phyloP scores from a whole-genome alignment of 2,888 invertebrate species.

The Drosophila nigritarsus region DNA sequence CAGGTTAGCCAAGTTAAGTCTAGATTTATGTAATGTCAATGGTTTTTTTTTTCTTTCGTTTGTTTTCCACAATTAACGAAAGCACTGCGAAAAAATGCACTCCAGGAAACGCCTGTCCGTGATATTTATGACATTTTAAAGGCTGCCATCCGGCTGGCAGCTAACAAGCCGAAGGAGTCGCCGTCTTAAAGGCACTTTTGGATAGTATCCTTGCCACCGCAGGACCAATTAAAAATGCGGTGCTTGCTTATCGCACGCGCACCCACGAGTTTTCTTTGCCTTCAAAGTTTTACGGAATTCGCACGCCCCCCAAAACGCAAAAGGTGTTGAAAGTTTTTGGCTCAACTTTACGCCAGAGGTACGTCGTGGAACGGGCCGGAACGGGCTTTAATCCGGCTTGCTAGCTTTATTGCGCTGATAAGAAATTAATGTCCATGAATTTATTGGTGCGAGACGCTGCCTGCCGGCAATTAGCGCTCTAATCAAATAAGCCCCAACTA shows the following conservation, averaged over 20 bases:
- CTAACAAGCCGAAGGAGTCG: slow-evolving; percentile 20
- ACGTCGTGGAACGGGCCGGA: slow-evolving; percentile 1
- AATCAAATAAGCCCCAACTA: slow-evolving; percentile 70
- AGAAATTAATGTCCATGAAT: slow-evolving; percentile 72
- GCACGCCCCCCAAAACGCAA: slow-evolving; percentile 19
- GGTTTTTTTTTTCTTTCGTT: slow-evolving; percentile 15
- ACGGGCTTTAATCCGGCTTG: slow-evolving; percentile 68
- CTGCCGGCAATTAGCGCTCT: slow-evolving; percentile 64
- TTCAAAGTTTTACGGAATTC: slow-evolving; percentile 63
- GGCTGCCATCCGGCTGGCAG: slow-evolving; percentile 28
- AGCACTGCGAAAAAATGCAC: slow-evolving; percentile 24
- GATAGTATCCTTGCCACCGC: slow-evolving; percentile 4
- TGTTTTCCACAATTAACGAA: slow-evolving; percentile 56
- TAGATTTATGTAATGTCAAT: slow-evolving; percentile 56
- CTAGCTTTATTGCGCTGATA: slow-evolving; percentile 70
- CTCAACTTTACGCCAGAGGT: slow-evolving; percentile 41
- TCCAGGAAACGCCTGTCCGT: slow-evolving; percentile 58
- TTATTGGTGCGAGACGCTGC: slow-evolving; percentile 68
- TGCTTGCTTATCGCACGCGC: slow-evolving; percentile 75
- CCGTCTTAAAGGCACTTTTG: slow-evolving; percentile 35
- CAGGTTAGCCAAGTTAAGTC: slow-evolving; percentile 11
- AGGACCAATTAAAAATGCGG: slow-evolving; percentile 75
- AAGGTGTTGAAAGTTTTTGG: slow-evolving; percentile 57
- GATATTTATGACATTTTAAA: slow-evolving; percentile 76
- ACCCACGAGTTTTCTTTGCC: slow-evolving; percentile 61